These are phyloP conservation scores for Linnaemya vulpina DNA, from an alignment of 2,888 invertebrate genomes.

Conservation along the genomic window DNA sequence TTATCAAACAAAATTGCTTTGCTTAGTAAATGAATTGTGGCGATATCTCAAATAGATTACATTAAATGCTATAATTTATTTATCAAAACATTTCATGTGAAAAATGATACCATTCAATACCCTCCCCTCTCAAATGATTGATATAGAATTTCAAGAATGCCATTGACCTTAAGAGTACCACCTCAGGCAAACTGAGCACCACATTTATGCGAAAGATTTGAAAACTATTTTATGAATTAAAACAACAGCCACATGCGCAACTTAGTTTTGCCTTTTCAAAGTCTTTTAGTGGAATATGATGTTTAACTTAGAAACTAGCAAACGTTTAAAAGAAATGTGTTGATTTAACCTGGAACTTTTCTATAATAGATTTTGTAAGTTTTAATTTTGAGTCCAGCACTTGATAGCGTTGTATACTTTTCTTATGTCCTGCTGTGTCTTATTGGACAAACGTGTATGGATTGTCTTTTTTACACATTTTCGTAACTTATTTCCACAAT, in stretches of 20 bases:
- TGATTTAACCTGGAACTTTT: conserved; percentile 52
- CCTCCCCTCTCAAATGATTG: not conserved
- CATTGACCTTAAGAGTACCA: not conserved
- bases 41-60: too few relatives aligned
- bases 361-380: conserved; percentile 39
- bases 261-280: conserved; percentile 5
- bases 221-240: not conserved
- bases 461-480: conserved; percentile 25
- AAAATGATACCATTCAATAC: not conserved
- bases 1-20: too few relatives aligned
- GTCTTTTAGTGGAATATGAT: not conserved
- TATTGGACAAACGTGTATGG: conserved; percentile 68
- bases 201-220: not conserved
- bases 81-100: not conserved
- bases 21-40: too few relatives aligned
- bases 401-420: conserved; percentile 20
- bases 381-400: conserved; percentile 13
- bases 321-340: conserved; percentile 32
- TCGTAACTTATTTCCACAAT: conserved; percentile 4
- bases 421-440: conserved; percentile 43
- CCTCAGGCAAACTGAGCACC: not conserved
- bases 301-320: not conserved
- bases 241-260: not conserved
- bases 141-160: not conserved
- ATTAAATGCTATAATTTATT: not conserved